phyloP scores from a whole-genome alignment of 1,140 invertebrate genomes.

The Choristoneura fumiferana region DNA sequence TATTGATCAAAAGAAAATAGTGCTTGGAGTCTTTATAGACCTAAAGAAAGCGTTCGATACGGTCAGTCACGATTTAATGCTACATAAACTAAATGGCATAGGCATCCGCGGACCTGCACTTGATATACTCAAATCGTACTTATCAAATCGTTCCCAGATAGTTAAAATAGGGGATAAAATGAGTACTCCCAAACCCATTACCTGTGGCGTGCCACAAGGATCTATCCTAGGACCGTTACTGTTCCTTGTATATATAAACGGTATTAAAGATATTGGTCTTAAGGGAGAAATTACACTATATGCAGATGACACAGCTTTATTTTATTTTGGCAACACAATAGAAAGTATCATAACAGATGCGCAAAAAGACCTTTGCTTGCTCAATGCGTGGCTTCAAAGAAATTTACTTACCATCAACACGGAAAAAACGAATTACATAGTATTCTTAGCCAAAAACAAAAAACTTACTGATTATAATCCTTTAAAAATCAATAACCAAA shows the following conservation, averaged over 20 bases:
- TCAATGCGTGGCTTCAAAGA: conserved; percentile 2
- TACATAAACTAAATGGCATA: not conserved
- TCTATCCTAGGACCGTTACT: conserved; percentile 19
- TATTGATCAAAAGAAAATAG: too few relatives aligned
- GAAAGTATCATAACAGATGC: not conserved
- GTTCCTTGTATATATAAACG: conserved; percentile 17
- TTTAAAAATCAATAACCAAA: not conserved
- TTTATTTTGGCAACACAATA: conserved; percentile 13
- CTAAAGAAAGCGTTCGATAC: conserved; percentile 20
- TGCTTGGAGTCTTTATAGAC: too few relatives aligned
- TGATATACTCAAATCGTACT: not conserved
- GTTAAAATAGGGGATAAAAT: conserved; percentile 1
- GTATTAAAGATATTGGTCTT: not conserved
- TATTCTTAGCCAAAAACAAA: conserved; percentile 14
- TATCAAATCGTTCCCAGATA: not conserved
- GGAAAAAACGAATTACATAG: conserved; percentile 1
- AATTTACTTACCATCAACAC: conserved; percentile 9
- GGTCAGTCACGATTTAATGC: not conserved
- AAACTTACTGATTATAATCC: not conserved
- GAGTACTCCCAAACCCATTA: not conserved
- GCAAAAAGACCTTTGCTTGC: conserved; percentile 14
- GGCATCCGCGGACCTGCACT: not conserved
- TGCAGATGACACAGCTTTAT: conserved; percentile 18
- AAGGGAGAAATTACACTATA: conserved; percentile 12
- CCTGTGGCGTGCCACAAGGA: conserved; percentile 18